Evolutionary conservation across 35 echinoderm and acorn worm species (phyloP), one percentile per base, ranked within the genome.

Genomic region (Ophioderma brevispina): DNA sequence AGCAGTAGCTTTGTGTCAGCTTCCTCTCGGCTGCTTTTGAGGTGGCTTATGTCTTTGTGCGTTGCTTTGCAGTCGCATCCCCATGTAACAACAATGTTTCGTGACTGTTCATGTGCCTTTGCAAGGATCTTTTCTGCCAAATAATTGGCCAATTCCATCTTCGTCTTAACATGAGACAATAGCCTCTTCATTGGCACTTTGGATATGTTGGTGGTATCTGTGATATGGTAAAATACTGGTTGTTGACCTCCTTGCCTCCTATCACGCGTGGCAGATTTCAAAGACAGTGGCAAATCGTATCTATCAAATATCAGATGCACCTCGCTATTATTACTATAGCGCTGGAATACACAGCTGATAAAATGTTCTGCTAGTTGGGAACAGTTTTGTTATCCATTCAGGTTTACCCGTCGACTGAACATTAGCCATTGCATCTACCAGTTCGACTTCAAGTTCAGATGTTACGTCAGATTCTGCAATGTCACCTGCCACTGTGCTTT

Each of bases 21-120:
- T 78, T 88, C 86, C 35, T 88, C 86, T 15, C 78, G 86, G 17
- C 18, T 38, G 75, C 86, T 88, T 52, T 52, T 52, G 46, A 52
- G 46, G 46, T 52, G 21, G 46, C 46, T 52, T 11, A 52, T 21
- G 21, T 52, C 46, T 21, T 52, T 8, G 21, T 52, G 46, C 8
- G 46, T 52, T 52, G 46, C 46, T 52, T 52, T 21, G 21, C 46
- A 52, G 21, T 52, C 21, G 46, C 46, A 52, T 11, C 46, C 21
- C 46, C 46, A 52, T 52, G 46, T 11, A 52, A 52, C 46, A 52
- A 52, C 46, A 52, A 52, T 11, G 46, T 52, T 52, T 8, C 21
- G 21, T 21, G 46, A 52, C 21, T 52, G 46, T 52, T 52, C 46
- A 8, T 21, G 46, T 11, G 46, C 46, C 46, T 52, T 52, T 8